These are phyloP conservation scores for Mus spretus DNA, from an alignment of 2,797 vertebrate genomes.

Conservation along the genomic window DNA sequence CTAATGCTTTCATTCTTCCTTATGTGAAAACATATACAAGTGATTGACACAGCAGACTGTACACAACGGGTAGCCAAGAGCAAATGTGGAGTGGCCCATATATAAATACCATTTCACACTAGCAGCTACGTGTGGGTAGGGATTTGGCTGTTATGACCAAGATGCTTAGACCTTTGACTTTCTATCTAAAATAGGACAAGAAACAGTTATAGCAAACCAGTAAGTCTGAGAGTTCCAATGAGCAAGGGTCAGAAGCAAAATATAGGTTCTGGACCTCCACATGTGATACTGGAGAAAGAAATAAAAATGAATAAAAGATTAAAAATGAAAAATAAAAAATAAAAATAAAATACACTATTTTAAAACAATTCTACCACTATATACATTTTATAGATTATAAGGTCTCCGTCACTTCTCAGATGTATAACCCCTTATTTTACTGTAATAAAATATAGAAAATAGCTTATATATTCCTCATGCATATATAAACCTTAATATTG, in stretches of 20 bases:
- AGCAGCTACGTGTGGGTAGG: neutral
- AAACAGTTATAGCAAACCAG: neutral
- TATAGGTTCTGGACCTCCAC: neutral
- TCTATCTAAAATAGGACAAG: constrained; percentile 12
- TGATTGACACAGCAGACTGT: constrained; percentile 12
- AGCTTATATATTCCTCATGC: neutral
- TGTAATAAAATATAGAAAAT: neutral
- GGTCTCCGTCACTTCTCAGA: neutral
- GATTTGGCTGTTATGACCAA: neutral
- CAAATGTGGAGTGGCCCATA: neutral
- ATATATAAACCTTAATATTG: neutral
- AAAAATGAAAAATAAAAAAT: neutral
- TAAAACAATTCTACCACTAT: neutral
- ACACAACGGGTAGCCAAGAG: constrained; percentile 7
- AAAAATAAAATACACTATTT: neutral
- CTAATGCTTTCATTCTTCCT: constrained; percentile 53
- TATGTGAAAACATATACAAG: constrained; percentile 73
- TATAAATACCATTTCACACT: neutral
- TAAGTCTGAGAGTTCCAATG: neutral
- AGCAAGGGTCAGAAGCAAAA: neutral
- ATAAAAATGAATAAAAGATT: neutral
- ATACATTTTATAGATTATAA: neutral
- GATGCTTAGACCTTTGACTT: neutral
- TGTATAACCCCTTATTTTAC: neutral
- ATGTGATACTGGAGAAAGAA: neutral